phyloP scores from a whole-genome alignment of 2,888 invertebrate genomes.

The Pasiphila rectangulata region DNA sequence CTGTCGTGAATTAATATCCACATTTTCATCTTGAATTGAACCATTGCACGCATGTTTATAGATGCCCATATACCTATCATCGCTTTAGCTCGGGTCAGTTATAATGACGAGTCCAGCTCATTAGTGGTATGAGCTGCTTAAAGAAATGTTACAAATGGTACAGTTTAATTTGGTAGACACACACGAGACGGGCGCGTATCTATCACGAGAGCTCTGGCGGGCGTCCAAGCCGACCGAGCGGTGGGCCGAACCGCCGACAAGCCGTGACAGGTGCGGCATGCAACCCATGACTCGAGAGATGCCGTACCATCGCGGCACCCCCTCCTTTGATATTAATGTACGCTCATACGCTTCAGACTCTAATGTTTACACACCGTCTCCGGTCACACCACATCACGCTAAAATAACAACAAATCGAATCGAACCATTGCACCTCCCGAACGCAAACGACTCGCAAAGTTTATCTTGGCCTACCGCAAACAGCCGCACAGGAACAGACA shows the following conservation, averaged over 20 bases:
- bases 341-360: slow-evolving; percentile 41
- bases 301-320: slow-evolving; percentile 52
- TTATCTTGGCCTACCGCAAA: slow-evolving; percentile 46
- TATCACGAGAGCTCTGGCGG: slow-evolving; percentile 73
- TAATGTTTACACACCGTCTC: slow-evolving; percentile 39
- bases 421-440: slow-evolving; percentile 28
- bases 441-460: slow-evolving; percentile 35
- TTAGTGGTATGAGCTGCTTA: slow-evolving; percentile 67
- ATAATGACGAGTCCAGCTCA: slow-evolving; percentile 56
- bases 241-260: slow-evolving; percentile 74
- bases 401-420: slow-evolving; percentile 36
- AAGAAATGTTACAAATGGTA: slow-evolving; percentile 75
- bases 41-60: background rate
- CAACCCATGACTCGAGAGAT: slow-evolving; percentile 71
- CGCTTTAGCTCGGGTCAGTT: slow-evolving; percentile 30
- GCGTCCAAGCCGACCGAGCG: slow-evolving; percentile 72
- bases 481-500: slow-evolving; percentile 48
- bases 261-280: slow-evolving; percentile 76
- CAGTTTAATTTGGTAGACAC: slow-evolving; percentile 80
- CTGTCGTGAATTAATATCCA: slow-evolving; percentile 26
- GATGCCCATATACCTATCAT: slow-evolving; percentile 23
- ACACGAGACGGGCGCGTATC: slow-evolving; percentile 72
- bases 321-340: slow-evolving; percentile 57
- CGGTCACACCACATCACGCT: slow-evolving; percentile 31
- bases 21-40: slow-evolving; percentile 47